phyloP scores from a whole-genome alignment of 2,888 invertebrate genomes.

The Harmothoe impar region DNA sequence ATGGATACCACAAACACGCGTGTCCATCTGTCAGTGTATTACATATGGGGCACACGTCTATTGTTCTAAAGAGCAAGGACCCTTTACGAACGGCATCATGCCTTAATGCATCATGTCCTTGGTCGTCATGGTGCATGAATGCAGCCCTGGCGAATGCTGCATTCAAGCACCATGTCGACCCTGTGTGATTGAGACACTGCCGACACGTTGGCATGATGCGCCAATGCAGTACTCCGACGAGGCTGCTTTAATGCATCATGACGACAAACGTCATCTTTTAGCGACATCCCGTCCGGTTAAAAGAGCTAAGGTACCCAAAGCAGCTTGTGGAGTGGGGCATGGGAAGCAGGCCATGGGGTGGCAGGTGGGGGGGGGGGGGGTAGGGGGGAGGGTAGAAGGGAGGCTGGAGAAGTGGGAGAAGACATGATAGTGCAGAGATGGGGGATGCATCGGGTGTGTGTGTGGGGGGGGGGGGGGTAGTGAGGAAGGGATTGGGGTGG shows the following conservation, averaged over 20 bases:
- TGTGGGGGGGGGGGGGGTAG: no score
- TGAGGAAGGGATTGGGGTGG: no score
- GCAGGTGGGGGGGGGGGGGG: not conserved
- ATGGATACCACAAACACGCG: no score
- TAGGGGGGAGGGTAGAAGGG: not conserved
- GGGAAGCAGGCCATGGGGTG: not conserved
- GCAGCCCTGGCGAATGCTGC: no score
- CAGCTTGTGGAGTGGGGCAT: not conserved
- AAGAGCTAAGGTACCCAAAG: not conserved
- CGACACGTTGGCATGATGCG: no score
- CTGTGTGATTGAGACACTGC: no score
- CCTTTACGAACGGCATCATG: not conserved
- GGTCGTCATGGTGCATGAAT: not conserved
- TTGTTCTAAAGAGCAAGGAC: not conserved
- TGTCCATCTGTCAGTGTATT: no score
- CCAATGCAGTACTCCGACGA: not conserved
- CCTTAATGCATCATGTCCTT: no score
- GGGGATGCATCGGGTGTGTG: no score
- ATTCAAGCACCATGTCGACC: no score
- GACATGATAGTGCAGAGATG: not conserved
- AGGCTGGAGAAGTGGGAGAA: not conserved
- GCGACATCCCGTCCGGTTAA: not conserved
- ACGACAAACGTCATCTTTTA: no score
- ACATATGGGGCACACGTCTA: not conserved
- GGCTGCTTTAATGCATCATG: not conserved